Base-by-base conservation (phyloP, 2,113 vertebrate genomes). In the Polyodon spathula region DNA sequence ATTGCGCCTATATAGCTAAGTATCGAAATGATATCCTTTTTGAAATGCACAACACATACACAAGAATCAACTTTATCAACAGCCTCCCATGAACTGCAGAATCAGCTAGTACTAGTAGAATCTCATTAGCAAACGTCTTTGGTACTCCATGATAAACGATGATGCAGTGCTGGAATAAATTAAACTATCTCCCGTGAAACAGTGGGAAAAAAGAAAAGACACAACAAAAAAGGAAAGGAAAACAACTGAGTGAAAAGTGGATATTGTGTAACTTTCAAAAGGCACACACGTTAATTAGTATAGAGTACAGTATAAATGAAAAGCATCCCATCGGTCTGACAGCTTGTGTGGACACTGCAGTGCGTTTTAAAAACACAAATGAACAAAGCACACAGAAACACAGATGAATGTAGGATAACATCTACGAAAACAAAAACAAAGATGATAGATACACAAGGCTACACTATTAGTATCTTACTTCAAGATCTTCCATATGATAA, bases 1-100 rank as follows among this genome's bases (percentile, higher is more conserved):
- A n/a, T n/a, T n/a, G n/a, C n/a, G n/a, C n/a, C n/a, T n/a, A n/a
- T n/a, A n/a, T n/a, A n/a, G n/a, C n/a, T n/a, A n/a, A n/a, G n/a
- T n/a, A n/a, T n/a, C n/a, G n/a, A n/a, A n/a, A n/a, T n/a, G n/a
- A n/a, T n/a, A n/a, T n/a, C n/a, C n/a, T n/a, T n/a, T n/a, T n/a
- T n/a, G n/a, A n/a, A n/a, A n/a, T n/a, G n/a, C n/a, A n/a, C n/a
- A n/a, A n/a, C n/a, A n/a, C n/a, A n/a, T n/a, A n/a, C n/a, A n/a
- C n/a, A n/a, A 61, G 56, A 71, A 74, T 76, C 79, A 90, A 92
- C 84, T 91, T 92, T 85, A 79, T 84, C 75, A 76, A 77, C 73
- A 80, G 74, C 69, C 71, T 75, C 48, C 73, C 72, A 74, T 63
- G 65, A 57, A 68, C 74, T 75, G 73, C 76, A 71, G 73, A 81